A percentile compares a stretch with the other conserved stretches of the same genome.
phyloP scores from a whole-genome alignment of 1,140 invertebrate species.

The Tetragnatha versicolor region DNA sequence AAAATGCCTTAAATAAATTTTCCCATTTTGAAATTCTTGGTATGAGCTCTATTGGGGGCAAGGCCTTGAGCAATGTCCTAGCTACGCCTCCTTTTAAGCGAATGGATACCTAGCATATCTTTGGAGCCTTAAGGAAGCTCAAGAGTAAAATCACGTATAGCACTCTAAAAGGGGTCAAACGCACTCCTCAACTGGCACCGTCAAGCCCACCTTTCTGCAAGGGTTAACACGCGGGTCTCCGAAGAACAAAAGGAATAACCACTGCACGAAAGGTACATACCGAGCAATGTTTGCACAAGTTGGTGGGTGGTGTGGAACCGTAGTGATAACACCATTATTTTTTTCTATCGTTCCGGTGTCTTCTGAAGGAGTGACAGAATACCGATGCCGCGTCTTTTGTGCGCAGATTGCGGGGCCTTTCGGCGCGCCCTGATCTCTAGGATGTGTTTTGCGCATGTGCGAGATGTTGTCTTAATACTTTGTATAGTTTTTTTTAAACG shows the following conservation, averaged over 20 bases:
- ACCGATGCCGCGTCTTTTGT: background rate
- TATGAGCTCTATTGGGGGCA: too few species aligned
- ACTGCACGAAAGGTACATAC: background rate
- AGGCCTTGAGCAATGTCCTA: too few species aligned
- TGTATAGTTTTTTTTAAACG: background rate
- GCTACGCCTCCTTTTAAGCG: too few species aligned
- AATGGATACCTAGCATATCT: too few species aligned
- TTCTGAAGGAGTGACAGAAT: constrained; percentile 10
- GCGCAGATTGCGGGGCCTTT: constrained; percentile 26
- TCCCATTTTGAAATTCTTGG: too few species aligned
- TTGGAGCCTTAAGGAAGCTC: too few species aligned
- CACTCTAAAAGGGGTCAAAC: too few species aligned
- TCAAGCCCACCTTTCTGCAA: background rate
- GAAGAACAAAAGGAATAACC: background rate
- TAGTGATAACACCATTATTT: constrained; percentile 34
- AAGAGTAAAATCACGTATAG: too few species aligned
- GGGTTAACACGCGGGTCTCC: background rate
- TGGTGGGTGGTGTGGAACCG: constrained; percentile 21
- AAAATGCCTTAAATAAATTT: too few species aligned
- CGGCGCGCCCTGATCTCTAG: constrained; percentile 1
- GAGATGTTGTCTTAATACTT: background rate
- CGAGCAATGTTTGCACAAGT: constrained; percentile 20
- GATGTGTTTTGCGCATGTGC: constrained; percentile 25
- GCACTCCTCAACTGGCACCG: too few species aligned
- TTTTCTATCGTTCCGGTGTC: background rate